These are phyloP conservation scores for Electrona antarctica DNA, from an alignment of 2,113 vertebrate species.

Conservation along the genomic window DNA sequence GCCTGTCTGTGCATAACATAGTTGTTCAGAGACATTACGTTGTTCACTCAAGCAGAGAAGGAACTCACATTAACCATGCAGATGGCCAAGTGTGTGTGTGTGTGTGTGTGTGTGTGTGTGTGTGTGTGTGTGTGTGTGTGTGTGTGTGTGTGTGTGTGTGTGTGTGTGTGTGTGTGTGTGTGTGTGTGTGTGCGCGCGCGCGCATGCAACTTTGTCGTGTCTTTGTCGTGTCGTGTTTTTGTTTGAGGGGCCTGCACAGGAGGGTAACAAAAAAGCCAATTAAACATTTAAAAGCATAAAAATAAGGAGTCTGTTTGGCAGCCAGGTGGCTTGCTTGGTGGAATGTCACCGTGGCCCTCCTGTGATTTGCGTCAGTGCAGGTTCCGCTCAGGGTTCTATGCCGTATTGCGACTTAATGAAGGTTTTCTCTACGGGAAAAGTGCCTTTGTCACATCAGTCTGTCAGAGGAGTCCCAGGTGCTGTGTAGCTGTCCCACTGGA, in stretches of 20 bases:
- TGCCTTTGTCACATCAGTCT: constrained; percentile 38
- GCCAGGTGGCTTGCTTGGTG: constrained; percentile 39
- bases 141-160: no score
- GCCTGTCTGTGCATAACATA: constrained; percentile 23
- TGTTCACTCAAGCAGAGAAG: constrained; percentile 53
- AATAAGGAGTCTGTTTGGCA: constrained; percentile 57
- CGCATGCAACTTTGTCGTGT: no score
- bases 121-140: no score
- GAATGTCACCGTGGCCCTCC: constrained; percentile 50
- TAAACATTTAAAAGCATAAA: constrained; percentile 60
- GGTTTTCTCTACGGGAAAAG: constrained; percentile 28
- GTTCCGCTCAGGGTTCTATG: constrained; percentile 33
- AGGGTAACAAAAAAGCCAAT: constrained; percentile 58
- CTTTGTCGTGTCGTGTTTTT: no score
- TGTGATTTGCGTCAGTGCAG: constrained; percentile 46
- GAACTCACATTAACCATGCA: constrained; percentile 56
- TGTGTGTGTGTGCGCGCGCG: no score
- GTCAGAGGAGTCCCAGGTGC: constrained; percentile 43
- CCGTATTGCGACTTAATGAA: constrained; percentile 58
- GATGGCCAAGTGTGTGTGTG: constrained; percentile 45
- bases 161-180: no score
- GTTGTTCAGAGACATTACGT: constrained; percentile 47
- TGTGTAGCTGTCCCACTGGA: constrained; percentile 21
- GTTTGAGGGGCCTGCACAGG: constrained; percentile 31
- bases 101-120: no score